These are phyloP conservation scores for Callaeas wilsoni DNA, from an alignment of 2,113 vertebrate genomes.

Conservation along the genomic window DNA sequence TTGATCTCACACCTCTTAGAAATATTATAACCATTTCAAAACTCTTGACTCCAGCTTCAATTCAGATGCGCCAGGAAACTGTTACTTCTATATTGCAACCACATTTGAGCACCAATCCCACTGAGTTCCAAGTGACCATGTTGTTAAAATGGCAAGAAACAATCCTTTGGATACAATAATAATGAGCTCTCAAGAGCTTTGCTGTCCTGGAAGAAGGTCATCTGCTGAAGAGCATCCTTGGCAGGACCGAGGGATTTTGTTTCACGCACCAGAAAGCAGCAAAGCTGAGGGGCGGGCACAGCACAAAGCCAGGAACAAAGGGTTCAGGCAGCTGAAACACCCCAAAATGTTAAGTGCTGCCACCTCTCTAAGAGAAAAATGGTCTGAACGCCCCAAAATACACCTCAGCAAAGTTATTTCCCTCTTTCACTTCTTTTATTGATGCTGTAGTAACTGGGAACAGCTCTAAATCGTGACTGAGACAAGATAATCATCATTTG, in stretches of 20 bases:
- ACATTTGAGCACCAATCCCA: not conserved
- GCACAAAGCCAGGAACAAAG: not conserved
- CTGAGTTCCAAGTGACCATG: not conserved
- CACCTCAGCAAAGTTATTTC: not conserved
- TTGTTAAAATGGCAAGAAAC: not conserved
- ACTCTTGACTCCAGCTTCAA: not conserved
- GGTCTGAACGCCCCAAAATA: fast-evolving
- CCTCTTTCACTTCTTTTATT: not conserved
- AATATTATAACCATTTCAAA: not conserved
- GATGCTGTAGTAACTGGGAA: not conserved
- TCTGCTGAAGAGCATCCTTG: not conserved
- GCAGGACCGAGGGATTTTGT: not conserved
- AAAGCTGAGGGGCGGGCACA: not conserved
- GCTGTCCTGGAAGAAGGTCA: not conserved
- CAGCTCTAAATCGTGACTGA: not conserved
- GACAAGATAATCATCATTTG: fast-evolving
- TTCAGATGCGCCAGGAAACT: not conserved
- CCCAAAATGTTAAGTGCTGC: not conserved
- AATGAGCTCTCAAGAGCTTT: not conserved
- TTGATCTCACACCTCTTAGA: not conserved
- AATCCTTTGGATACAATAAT: not conserved
- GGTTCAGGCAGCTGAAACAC: not conserved
- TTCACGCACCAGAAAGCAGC: not conserved
- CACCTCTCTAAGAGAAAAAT: not conserved
- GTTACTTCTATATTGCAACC: not conserved